phyloP scores from a whole-genome alignment of 2,113 vertebrate species.

The Nerophis lumbriciformis region DNA sequence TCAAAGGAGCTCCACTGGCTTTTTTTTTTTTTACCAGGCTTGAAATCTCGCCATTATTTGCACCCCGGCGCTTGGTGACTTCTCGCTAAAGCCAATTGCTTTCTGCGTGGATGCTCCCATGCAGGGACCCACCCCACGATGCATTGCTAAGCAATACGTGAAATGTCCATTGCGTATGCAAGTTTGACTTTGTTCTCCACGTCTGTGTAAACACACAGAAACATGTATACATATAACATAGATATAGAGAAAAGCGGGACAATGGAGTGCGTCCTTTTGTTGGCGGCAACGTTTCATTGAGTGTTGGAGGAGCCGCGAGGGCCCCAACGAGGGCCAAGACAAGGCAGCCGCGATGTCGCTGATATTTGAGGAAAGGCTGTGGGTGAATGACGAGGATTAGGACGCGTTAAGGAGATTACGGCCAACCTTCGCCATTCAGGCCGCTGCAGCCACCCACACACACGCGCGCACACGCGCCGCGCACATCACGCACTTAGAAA shows the following conservation, averaged over 20 bases:
- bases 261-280: constrained; percentile 69
- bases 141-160: constrained; percentile 18
- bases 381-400: constrained; percentile 80
- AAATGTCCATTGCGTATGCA: background rate
- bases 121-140: constrained; percentile 18
- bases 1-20: constrained; percentile 42
- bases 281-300: constrained; percentile 73
- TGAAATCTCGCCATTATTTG: constrained; percentile 54
- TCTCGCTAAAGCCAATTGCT: constrained; percentile 59
- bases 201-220: constrained; percentile 45
- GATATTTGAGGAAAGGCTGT: constrained; percentile 80
- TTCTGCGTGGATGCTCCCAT: constrained; percentile 40
- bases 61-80: constrained; percentile 64
- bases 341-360: constrained; percentile 79
- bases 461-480: constrained; percentile 14
- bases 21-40: constrained; percentile 20
- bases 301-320: constrained; percentile 73
- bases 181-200: background rate
- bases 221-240: constrained; percentile 25
- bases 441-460: constrained; percentile 52
- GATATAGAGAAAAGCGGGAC: constrained; percentile 54
- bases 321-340: constrained; percentile 69
- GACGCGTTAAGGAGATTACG: constrained; percentile 80
- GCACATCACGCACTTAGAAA: constrained; percentile 19
- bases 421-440: constrained; percentile 71